These are phyloP conservation scores for Pollenia griseotomentosa DNA, from an alignment of 2,888 invertebrate genomes.

Conservation along the genomic window DNA sequence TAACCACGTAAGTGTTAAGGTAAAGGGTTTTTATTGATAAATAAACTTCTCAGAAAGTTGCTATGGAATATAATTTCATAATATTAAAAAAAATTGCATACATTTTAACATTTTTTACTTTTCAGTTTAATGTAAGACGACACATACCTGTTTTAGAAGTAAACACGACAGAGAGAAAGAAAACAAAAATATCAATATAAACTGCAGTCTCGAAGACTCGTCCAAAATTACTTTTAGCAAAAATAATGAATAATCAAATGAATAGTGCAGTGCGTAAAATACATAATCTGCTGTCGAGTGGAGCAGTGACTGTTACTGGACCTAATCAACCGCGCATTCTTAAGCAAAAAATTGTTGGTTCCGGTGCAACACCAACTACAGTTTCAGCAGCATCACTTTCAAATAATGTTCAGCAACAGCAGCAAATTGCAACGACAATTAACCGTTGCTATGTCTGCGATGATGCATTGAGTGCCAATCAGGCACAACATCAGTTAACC, in stretches of 20 bases:
- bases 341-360: conserved; percentile 80
- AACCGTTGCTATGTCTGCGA: conserved; percentile 84
- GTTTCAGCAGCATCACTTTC: conserved; percentile 60
- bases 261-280: conserved; percentile 84
- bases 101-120: not conserved
- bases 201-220: not conserved
- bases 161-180: conserved; percentile 22
- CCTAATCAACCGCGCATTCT: conserved; percentile 83
- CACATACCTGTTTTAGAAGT: conserved; percentile 14
- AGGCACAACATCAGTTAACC: conserved; percentile 81
- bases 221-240: conserved; percentile 14
- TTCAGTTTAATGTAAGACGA: conserved; percentile 49
- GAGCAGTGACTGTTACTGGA: conserved; percentile 84
- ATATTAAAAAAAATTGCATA: not conserved
- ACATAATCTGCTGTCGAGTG: conserved; percentile 84
- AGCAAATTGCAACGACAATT: conserved; percentile 65
- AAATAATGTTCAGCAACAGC: conserved; percentile 75
- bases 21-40: too few relatives aligned
- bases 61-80: too few relatives aligned
- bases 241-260: conserved; percentile 82
- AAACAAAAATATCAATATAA: conserved; percentile 4
- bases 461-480: conserved; percentile 80
- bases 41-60: too few relatives aligned
- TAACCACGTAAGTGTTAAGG: too few relatives aligned
- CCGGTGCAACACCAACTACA: conserved; percentile 75